Base-by-base conservation (phyloP, 2,797 vertebrate genomes). In the Ispidina lecontei region DNA sequence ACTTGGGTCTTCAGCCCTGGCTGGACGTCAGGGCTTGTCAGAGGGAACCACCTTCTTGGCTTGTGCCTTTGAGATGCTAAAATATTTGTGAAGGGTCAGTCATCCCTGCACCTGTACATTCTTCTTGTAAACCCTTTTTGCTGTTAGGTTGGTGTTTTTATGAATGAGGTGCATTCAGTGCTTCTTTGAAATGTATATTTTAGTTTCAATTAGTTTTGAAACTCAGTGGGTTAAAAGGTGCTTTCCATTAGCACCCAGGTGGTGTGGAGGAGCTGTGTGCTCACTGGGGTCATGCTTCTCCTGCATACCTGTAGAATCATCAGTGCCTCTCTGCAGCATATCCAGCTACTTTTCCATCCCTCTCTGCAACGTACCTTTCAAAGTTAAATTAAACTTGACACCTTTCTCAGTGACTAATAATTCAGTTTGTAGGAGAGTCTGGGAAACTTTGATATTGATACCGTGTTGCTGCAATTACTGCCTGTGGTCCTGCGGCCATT, bases 401-500 rank as follows among this genome's bases (percentile, higher is more conserved):
- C 46, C 29, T 82, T 92, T 90, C 70, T 93, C 20, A 9, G 64
- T 87, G 91, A 62, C 93, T 72, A 72, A 91, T 90, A 93, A 84
- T 77, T 88, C 69, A 63, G 72, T 84, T 90, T 89, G 58, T 74
- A 87, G 89, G 67, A 91, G 71, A 55, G 44, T 18, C 58, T 33
- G 43, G 75, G 84, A 92, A 58, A 33, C 81, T 95, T 95, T 94
- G 90, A 87, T 93, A 87, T 74, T 78, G 85, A 91, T 90, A 72
- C 4, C 65, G 44, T 80, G 37, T 73, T 87, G 72, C 65, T 85
- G 78, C 82, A 93, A 84, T 94, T 95, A 95, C 76, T 89, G 82
- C 37, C 60, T 12, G 0, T 62, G 81, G 75, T 91, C 87, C 75
- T 94, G 75, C 2, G 6, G 89, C 78, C 73, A 26, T 80, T 65